Evolutionary conservation across 35 echinoderm and acorn worm genomes (phyloP), one percentile per base, ranked within the genome.

Genomic region (Strongylocentrotus purpuratus): DNA sequence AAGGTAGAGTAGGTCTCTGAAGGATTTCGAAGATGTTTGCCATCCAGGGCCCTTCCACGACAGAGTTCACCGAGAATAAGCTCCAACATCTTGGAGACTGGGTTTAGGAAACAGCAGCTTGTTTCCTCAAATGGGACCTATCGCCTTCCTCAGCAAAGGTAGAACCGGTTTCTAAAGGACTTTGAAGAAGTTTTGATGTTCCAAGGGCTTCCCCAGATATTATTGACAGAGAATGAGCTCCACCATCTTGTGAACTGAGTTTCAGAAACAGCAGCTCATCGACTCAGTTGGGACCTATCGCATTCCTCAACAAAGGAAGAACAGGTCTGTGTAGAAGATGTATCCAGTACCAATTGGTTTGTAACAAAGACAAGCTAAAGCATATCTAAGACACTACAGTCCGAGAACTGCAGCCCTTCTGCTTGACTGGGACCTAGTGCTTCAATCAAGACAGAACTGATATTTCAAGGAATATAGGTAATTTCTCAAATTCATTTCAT

Each of bases 141-240:
- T 87, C 92, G 97, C 32, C 94, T 99, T 61, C 98, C 97, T 50
- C 48, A 50, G 13, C 48, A 7, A 50, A 50, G 48, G 48, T 50
- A 50, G 13, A 50, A 50, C 48, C 13, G 48, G 48, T 50, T n/a
- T n/a, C 48, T 50, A 12, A 10, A 50, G 48, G 48, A 7, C 5
- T 50, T 50, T 50, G 48, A 50, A 99, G 95, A 97, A 97, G 98
- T 99, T 99, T 94, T n/a, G 94, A 96, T 97, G 8, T 97, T 99
- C 97, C 96, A 97, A 45, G 97, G 98, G 18, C 97, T 97, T 28
- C 85, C 95, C 33, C 97, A 14, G 95, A 95, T 95, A 31, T 95
- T 97, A 92, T 96, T 97, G 47, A 95, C 95, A 22, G 97, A 99
- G 92, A 95, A 99, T 25, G 96, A 99, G 88, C 97, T 99, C 6